These are phyloP conservation scores for Macrosiphum euphorbiae DNA, from an alignment of 2,888 invertebrate species.

Conservation along the genomic window DNA sequence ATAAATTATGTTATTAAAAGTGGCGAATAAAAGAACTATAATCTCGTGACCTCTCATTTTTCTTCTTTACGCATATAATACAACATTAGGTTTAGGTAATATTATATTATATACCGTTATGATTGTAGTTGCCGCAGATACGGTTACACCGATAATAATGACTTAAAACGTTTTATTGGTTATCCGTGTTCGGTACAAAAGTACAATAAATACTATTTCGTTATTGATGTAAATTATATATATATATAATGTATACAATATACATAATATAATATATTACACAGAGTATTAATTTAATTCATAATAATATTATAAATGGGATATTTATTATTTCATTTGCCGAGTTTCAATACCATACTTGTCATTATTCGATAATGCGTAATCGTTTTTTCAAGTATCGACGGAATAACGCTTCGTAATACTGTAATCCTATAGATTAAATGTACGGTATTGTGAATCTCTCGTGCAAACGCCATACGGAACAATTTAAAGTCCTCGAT, in stretches of 20 bases:
- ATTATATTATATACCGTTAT: conserved; percentile 15
- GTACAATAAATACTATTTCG: not conserved
- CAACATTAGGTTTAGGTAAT: not conserved
- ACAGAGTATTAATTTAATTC: not conserved
- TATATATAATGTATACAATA: not conserved
- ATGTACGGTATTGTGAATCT: not conserved
- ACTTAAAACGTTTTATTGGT: not conserved
- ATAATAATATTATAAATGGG: not conserved
- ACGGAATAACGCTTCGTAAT: not conserved
- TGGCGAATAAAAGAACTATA: conserved; percentile 10
- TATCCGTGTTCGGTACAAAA: not conserved
- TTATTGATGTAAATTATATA: not conserved
- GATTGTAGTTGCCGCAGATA: not conserved
- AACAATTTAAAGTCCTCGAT: not conserved
- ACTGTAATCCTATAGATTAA: not conserved
- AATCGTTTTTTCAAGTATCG: not conserved
- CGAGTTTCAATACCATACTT: not conserved
- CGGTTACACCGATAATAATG: conserved; percentile 16
- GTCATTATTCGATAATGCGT: not conserved
- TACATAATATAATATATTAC: not conserved
- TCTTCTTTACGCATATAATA: not conserved
- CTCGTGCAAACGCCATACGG: not conserved
- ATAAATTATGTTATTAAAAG: not conserved
- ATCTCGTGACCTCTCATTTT: conserved; percentile 17
- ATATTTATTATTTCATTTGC: not conserved